These are phyloP conservation scores for Coelogynopora nodosa DNA, from an alignment of 2,888 invertebrate species.

Conservation along the genomic window DNA sequence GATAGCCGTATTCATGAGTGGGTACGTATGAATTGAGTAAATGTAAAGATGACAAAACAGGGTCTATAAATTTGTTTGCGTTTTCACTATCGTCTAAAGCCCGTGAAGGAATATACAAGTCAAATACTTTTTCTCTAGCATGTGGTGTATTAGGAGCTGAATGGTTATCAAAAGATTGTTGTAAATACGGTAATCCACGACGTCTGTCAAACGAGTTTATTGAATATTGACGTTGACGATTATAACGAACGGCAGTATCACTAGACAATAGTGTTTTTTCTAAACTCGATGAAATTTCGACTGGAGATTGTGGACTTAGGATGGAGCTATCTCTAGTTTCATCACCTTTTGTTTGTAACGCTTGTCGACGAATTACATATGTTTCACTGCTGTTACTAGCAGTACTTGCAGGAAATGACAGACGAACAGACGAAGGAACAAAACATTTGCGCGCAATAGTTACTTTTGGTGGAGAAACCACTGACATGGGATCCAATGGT, in stretches of 20 bases:
- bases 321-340: neutral
- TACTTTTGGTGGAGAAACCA: conserved; percentile 1
- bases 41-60: neutral
- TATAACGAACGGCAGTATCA: conserved; percentile 3
- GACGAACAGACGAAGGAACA: conserved; percentile 19
- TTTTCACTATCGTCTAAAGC: neutral
- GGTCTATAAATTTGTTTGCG: neutral
- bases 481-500: neutral
- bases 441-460: neutral
- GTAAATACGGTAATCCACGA: neutral
- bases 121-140: neutral
- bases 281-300: conserved; percentile 2
- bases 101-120: neutral
- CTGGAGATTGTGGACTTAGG: neutral
- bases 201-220: neutral
- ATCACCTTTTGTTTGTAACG: neutral
- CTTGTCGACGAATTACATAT: neutral
- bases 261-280: neutral
- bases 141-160: conserved; percentile 23
- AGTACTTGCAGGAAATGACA: neutral
- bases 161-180: neutral
- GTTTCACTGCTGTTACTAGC: neutral
- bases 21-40: neutral
- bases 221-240: conserved; percentile 11
- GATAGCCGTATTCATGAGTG: neutral